phyloP scores from a whole-genome alignment of 2,113 vertebrate genomes.

The Neodontobutis hainanensis region DNA sequence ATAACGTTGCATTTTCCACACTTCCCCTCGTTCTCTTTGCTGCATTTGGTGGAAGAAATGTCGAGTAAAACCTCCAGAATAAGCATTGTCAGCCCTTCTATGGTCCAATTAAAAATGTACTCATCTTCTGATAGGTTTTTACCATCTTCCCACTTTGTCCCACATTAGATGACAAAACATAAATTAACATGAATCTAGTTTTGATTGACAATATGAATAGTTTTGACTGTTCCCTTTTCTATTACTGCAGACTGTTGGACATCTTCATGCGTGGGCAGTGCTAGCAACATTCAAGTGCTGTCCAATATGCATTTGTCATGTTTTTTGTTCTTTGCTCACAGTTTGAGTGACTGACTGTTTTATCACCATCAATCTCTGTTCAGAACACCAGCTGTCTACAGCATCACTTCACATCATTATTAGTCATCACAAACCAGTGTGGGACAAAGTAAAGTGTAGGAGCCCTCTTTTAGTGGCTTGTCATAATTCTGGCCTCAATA shows the following conservation, averaged over 20 bases:
- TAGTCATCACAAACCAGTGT: constrained; percentile 3
- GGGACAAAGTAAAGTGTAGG: constrained; percentile 1
- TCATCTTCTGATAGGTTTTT: neutral
- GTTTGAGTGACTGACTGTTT: constrained; percentile 4
- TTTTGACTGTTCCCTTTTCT: neutral
- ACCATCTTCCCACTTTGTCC: neutral
- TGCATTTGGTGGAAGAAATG: constrained; percentile 5
- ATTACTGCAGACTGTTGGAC: neutral
- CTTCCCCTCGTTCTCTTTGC: neutral
- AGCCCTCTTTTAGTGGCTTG: neutral
- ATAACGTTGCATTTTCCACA: neutral
- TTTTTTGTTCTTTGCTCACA: neutral
- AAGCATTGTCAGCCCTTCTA: neutral
- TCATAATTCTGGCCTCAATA: neutral
- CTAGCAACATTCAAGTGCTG: neutral
- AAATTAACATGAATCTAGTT: too few species aligned
- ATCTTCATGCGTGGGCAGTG: neutral
- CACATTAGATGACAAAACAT: too few species aligned
- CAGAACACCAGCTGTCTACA: neutral
- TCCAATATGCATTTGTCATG: neutral
- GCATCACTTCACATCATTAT: constrained; percentile 12
- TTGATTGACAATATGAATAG: too few species aligned
- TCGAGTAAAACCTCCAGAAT: constrained; percentile 3
- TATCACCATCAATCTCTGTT: neutral
- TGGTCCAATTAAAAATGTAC: neutral